These are phyloP conservation scores for Propithecus coquereli DNA, from an alignment of 2,113 vertebrate species.

Conservation along the genomic window DNA sequence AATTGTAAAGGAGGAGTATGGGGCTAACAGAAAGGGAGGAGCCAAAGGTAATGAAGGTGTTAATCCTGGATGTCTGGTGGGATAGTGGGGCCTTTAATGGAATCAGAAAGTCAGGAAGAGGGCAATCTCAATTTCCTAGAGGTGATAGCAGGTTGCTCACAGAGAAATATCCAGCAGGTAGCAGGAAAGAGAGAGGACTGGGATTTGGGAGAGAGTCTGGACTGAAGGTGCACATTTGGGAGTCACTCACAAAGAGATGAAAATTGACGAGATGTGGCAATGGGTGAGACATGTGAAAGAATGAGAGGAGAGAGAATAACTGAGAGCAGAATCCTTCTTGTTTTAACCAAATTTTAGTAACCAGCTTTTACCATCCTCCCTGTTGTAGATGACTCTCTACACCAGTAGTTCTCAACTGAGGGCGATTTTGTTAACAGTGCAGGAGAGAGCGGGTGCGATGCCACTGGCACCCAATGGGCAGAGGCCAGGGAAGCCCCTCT, in stretches of 20 bases:
- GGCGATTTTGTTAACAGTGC: neutral
- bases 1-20: neutral
- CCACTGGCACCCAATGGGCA: too few species aligned
- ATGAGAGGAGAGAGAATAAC: neutral
- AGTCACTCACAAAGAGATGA: neutral
- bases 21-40: neutral
- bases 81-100: neutral
- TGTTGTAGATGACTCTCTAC: neutral
- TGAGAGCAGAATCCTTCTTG: neutral
- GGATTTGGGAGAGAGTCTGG: neutral
- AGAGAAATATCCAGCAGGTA: neutral
- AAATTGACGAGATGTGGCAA: neutral
- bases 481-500: neutral
- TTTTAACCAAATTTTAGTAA: neutral
- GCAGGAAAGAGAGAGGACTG: neutral
- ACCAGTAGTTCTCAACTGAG: neutral
- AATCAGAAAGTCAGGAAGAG: neutral
- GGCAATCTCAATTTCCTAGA: neutral
- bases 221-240: neutral
- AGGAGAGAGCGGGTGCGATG: neutral
- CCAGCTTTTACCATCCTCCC: neutral
- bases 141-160: neutral
- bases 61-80: neutral
- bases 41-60: neutral
- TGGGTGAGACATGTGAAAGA: neutral